Evolutionary conservation across 2,888 invertebrate species (phyloP).

Genomic region (Flexamia atlantica): DNA sequence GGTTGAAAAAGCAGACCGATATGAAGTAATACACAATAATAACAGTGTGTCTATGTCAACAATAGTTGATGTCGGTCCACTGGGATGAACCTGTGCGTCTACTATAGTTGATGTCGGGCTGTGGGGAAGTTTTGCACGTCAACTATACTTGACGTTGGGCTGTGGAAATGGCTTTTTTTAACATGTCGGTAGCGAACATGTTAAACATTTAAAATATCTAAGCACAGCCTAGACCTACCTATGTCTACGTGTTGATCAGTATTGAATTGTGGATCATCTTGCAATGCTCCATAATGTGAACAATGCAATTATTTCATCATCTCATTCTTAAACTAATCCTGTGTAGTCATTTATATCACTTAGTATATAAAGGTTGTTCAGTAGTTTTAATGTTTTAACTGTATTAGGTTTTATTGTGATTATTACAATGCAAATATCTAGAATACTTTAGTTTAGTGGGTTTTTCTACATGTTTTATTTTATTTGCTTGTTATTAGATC

Average conservation of each 20-base stretch:
- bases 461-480: conserved; percentile 17
- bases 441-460: conserved; percentile 22
- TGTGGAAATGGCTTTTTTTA: no score
- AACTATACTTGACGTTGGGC: no score
- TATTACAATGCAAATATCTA: conserved; percentile 20
- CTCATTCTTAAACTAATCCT: not conserved
- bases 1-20: no score
- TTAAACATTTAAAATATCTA: no score
- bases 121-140: no score
- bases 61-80: no score
- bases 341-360: not conserved
- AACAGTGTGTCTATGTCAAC: no score
- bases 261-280: not conserved
- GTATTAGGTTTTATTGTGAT: conserved; percentile 10
- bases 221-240: conserved; percentile 12
- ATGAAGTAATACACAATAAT: no score
- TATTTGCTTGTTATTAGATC: conserved; percentile 13
- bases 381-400: not conserved
- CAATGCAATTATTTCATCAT: conserved; percentile 33
- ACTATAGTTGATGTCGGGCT: no score
- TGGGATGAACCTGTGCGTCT: no score
- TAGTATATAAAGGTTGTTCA: conserved; percentile 16
- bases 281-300: conserved; percentile 5
- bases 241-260: not conserved
- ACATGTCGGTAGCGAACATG: no score